A percentile compares a stretch with the other conserved stretches of the same genome.
phyloP scores from a whole-genome alignment of 2,797 vertebrate species.

The Thaleichthys pacificus region DNA sequence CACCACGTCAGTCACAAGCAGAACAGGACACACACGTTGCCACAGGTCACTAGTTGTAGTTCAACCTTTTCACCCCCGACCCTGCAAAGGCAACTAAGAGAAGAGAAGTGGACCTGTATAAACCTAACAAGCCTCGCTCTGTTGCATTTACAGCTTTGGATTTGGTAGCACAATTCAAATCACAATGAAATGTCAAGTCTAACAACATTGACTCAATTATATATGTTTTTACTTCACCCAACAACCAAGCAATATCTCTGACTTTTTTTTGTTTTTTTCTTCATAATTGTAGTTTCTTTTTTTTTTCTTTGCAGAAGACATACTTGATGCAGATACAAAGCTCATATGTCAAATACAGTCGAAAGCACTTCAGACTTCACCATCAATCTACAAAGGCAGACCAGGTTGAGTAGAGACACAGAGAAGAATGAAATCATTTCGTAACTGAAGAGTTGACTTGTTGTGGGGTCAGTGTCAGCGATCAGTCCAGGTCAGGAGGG shows the following conservation, averaged over 20 bases:
- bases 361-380: conserved; percentile 62
- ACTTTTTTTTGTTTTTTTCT: conserved; percentile 2
- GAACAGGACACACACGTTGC: conserved; percentile 21
- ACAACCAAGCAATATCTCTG: conserved; percentile 33
- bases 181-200: conserved; percentile 61
- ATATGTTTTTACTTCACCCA: conserved; percentile 37
- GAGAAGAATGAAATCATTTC: conserved; percentile 51
- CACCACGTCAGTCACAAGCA: conserved; percentile 45
- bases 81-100: conserved; percentile 77
- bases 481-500: conserved; percentile 66
- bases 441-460: conserved; percentile 58
- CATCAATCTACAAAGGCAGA: conserved; percentile 56
- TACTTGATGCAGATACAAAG: conserved; percentile 60
- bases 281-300: conserved; percentile 4
- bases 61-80: conserved; percentile 57
- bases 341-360: conserved; percentile 61
- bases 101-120: conserved; percentile 65
- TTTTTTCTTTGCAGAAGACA: conserved; percentile 37
- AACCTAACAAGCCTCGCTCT: conserved; percentile 44
- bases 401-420: conserved; percentile 44
- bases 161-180: conserved; percentile 73
- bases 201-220: conserved; percentile 52
- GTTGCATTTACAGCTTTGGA: conserved; percentile 62
- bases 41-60: conserved; percentile 54
- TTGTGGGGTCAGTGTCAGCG: conserved; percentile 59